Percentiles rank a stretch among this genome's conserved stretches.
phyloP scores from a whole-genome alignment of 2,888 invertebrate genomes.

The Diadegma fenestrale region DNA sequence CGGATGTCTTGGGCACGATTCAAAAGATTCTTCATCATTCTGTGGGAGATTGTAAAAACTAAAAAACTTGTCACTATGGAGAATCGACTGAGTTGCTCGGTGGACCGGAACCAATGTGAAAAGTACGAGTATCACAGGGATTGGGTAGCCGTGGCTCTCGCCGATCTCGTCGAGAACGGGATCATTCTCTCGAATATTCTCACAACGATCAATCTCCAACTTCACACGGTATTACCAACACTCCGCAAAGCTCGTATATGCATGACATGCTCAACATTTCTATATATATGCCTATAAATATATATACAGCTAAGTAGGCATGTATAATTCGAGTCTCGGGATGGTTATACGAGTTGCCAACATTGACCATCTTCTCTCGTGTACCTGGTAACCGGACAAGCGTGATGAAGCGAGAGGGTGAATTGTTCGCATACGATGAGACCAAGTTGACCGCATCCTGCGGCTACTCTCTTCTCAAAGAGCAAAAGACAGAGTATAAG shows the following conservation, averaged over 20 bases:
- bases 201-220: conserved; percentile 61
- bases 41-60: too few relatives aligned
- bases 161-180: conserved; percentile 6
- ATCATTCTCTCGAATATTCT: conserved; percentile 58
- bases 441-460: conserved; percentile 67
- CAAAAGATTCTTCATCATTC: neutral
- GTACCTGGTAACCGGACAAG: conserved; percentile 62
- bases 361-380: conserved; percentile 49
- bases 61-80: neutral
- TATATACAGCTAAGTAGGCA: neutral
- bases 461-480: conserved; percentile 62
- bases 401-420: conserved; percentile 58
- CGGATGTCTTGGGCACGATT: neutral
- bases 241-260: neutral
- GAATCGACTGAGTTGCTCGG: neutral
- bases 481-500: conserved; percentile 4
- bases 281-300: neutral
- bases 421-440: conserved; percentile 29
- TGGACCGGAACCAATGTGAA: conserved; percentile 26
- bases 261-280: neutral
- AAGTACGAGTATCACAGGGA: conserved; percentile 13
- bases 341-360: conserved; percentile 51
- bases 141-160: conserved; percentile 29
- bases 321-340: conserved; percentile 15
- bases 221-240: conserved; percentile 46